These are phyloP conservation scores for Cacatua alba DNA, from an alignment of 2,113 vertebrate genomes.

Conservation along the genomic window DNA sequence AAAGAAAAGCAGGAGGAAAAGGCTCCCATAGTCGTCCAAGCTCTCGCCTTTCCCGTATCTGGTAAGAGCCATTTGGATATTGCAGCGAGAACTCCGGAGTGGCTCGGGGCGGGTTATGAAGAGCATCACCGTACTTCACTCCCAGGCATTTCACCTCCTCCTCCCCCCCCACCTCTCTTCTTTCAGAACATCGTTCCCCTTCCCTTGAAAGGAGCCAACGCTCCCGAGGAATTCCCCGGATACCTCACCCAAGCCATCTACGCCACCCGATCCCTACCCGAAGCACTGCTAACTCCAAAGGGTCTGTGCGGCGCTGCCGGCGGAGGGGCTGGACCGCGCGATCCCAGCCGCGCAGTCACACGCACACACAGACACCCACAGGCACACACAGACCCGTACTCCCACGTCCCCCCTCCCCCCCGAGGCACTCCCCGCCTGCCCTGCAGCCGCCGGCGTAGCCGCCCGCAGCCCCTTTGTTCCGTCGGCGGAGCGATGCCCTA, in stretches of 20 bases:
- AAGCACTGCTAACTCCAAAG: not conserved
- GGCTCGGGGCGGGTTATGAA: not conserved
- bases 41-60: not conserved
- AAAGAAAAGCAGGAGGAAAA: not conserved
- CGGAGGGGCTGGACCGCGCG: not conserved
- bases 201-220: not conserved
- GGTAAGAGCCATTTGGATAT: slow-evolving; percentile 39
- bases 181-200: not conserved
- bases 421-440: not conserved
- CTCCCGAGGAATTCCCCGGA: not conserved
- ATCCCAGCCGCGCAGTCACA: slow-evolving; percentile 13
- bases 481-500: slow-evolving; percentile 30
- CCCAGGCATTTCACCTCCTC: not conserved
- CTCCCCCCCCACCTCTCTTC: not conserved
- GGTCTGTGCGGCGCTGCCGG: not conserved
- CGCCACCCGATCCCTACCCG: not conserved
- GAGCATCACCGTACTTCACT: not conserved
- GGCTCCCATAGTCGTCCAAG: slow-evolving; percentile 14
- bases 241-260: not conserved
- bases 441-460: not conserved
- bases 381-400: not conserved
- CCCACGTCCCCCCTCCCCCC: not conserved
- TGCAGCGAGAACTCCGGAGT: not conserved
- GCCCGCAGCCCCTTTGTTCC: slow-evolving; percentile 65
- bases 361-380: not conserved